A percentile compares a stretch with the other conserved stretches of the same genome.
Conservation (phyloP, 2,888 invertebrate species). For the Drosophila austrosaltans region DNA sequence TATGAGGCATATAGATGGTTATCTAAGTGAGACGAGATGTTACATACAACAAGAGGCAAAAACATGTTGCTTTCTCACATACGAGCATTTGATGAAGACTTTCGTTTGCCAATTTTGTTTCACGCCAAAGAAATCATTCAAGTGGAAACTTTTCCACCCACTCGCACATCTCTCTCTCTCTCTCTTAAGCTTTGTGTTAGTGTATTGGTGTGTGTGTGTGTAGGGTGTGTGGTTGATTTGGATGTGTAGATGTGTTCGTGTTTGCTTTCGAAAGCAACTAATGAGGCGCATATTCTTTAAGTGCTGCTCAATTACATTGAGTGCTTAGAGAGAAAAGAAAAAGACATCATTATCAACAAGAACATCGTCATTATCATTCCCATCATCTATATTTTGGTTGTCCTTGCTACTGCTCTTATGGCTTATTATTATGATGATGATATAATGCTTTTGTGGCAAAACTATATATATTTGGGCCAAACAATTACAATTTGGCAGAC, state of each 20-base stretch:
- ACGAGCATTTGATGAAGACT: constrained; percentile 19
- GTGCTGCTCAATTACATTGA: constrained; percentile 77
- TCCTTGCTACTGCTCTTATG: constrained; percentile 6
- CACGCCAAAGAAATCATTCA: constrained; percentile 72
- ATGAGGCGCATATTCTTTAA: constrained; percentile 76
- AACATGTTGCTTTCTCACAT: constrained; percentile 44
- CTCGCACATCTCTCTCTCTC: constrained; percentile 20
- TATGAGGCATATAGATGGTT: constrained; percentile 56
- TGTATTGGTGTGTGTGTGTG: constrained; percentile 4
- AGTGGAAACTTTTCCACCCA: constrained; percentile 58
- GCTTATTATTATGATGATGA: constrained; percentile 10
- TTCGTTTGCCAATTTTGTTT: constrained; percentile 57
- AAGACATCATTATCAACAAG: neutral
- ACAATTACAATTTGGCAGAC: constrained; percentile 44
- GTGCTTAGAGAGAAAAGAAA: constrained; percentile 54
- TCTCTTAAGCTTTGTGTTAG: constrained; percentile 12
- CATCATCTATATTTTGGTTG: neutral
- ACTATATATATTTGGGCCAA: constrained; percentile 51
- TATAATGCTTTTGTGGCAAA: constrained; percentile 22
- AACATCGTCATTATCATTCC: neutral
- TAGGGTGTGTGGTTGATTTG: constrained; percentile 11
- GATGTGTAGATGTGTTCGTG: constrained; percentile 26
- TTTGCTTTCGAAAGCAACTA: constrained; percentile 57
- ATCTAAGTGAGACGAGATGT: constrained; percentile 36
- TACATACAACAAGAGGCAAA: constrained; percentile 36